A percentile compares a stretch with the other conserved stretches of the same genome.
phyloP scores from a whole-genome alignment of 2,888 invertebrate species.

The Idaea aversata region DNA sequence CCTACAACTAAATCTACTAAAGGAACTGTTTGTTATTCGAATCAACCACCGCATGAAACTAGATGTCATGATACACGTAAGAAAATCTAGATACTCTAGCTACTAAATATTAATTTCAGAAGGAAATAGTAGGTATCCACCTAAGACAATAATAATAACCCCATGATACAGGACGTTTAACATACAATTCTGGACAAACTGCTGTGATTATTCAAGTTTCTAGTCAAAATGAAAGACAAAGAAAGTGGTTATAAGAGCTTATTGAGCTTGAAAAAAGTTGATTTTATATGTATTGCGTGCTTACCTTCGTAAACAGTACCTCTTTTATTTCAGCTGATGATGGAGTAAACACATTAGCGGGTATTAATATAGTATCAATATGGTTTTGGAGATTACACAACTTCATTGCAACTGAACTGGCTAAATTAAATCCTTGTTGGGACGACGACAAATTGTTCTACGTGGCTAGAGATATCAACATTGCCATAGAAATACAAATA shows the following conservation, averaged over 20 bases:
- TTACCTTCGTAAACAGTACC: neutral
- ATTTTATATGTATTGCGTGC: neutral
- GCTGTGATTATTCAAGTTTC: no score
- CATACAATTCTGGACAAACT: no score
- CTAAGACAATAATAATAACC: no score
- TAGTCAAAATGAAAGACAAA: no score
- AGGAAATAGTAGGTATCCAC: no score
- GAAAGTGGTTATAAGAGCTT: no score
- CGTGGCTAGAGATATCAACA: conserved; percentile 49
- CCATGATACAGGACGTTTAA: no score
- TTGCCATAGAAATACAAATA: conserved; percentile 42
- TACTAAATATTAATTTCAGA: neutral
- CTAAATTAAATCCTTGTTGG: conserved; percentile 50
- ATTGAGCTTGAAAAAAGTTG: no score
- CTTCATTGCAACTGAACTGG: conserved; percentile 38
- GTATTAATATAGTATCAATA: conserved; percentile 42
- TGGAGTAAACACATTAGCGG: conserved; percentile 37
- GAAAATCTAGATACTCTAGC: conserved; percentile 14
- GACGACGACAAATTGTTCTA: conserved; percentile 44
- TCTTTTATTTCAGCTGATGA: conserved; percentile 38
- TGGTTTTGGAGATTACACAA: conserved; percentile 55
- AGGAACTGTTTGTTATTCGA: conserved; percentile 34
- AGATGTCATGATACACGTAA: conserved; percentile 43
- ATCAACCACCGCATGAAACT: conserved; percentile 35
- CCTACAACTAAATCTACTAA: conserved; percentile 34